Conservation (phyloP, 2,113 vertebrate genomes). For the Pelusios castaneus region DNA sequence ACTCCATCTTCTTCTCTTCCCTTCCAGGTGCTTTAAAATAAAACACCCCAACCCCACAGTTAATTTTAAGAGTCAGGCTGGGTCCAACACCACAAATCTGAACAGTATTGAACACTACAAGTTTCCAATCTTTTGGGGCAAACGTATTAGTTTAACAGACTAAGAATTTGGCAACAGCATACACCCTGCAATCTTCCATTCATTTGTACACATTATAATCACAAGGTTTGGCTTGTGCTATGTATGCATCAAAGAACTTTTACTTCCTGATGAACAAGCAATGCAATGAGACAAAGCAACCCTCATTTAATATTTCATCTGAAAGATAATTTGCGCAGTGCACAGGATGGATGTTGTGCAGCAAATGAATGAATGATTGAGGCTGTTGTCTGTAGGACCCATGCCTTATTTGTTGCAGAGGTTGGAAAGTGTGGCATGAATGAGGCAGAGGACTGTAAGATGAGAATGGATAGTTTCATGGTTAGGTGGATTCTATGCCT, state of each 20-base stretch:
- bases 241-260: background rate
- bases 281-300: background rate
- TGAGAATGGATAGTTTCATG: background rate
- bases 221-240: background rate
- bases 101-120: background rate
- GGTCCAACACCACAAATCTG: background rate
- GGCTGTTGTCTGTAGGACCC: background rate
- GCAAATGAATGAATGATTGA: background rate
- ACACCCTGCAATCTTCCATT: background rate
- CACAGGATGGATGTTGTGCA: background rate
- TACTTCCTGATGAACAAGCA: background rate
- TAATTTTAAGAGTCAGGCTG: background rate
- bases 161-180: background rate
- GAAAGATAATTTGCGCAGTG: background rate
- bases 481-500: background rate
- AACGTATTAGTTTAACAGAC: background rate
- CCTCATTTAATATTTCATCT: background rate
- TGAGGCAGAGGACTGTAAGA: background rate
- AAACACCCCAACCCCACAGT: background rate
- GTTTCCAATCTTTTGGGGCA: background rate
- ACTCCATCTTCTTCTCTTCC: slow-evolving; percentile 74
- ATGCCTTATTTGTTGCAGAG: background rate
- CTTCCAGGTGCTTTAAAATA: slow-evolving; percentile 61
- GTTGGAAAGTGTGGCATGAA: background rate
- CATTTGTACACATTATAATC: background rate